A percentile compares a stretch with the other conserved stretches of the same genome.
Evolutionary conservation across 2,888 invertebrate species (phyloP).

Genomic region (Teleiodes luculella): DNA sequence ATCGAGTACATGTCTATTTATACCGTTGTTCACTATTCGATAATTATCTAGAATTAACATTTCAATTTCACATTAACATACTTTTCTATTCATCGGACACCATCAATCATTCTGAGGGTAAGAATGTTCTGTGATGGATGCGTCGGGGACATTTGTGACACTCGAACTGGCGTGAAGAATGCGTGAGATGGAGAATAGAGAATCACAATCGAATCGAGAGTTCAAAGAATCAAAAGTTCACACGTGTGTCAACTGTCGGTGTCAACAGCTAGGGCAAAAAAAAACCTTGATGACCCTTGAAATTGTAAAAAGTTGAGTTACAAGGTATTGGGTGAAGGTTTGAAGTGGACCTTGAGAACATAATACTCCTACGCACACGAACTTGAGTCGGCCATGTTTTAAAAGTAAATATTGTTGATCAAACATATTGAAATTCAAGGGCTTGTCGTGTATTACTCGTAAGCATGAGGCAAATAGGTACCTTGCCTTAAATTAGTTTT

Average conservation of each 20-base stretch:
- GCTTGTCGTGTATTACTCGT: conserved; percentile 47
- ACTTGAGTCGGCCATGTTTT: conserved; percentile 34
- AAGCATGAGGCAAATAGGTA: conserved; percentile 47
- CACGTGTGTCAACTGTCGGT: conserved; percentile 61
- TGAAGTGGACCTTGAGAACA: neutral
- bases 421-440: conserved; percentile 59
- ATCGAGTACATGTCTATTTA: conserved; percentile 50
- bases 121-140: conserved; percentile 55
- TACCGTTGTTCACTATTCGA: conserved; percentile 51
- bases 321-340: neutral
- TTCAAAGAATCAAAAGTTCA: conserved; percentile 53
- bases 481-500: conserved; percentile 39
- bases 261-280: conserved; percentile 42
- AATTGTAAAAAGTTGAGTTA: conserved; percentile 1
- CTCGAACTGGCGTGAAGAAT: conserved; percentile 64
- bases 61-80: conserved; percentile 69
- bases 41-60: conserved; percentile 69
- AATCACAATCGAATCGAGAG: conserved; percentile 44
- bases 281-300: conserved; percentile 27
- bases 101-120: conserved; percentile 58
- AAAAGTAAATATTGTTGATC: conserved; percentile 19
- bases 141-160: conserved; percentile 66
- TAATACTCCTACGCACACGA: conserved; percentile 38
- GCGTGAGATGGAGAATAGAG: conserved; percentile 41
- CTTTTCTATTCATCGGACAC: conserved; percentile 58